Percentiles rank a stretch among this genome's conserved stretches.
Evolutionary conservation across 2,888 invertebrate species (phyloP).

Genomic region (Diogma glabrata): DNA sequence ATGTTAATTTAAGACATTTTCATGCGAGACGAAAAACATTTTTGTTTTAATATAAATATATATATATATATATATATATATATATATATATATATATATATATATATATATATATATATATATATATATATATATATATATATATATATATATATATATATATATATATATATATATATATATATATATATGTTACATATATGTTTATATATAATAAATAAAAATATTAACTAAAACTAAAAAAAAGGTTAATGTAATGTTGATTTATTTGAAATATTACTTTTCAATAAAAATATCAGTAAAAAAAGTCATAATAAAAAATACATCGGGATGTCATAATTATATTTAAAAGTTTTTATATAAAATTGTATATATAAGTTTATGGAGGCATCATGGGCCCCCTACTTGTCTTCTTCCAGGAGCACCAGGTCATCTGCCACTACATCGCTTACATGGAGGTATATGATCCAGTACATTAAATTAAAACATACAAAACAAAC

Average conservation of each 20-base stretch:
- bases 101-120: too few relatives aligned
- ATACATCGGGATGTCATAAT: conserved; percentile 11
- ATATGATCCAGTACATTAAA: conserved; percentile 96
- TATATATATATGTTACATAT: neutral
- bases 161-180: neutral
- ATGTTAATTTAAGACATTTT: too few relatives aligned
- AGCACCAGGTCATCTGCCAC: conserved; percentile 87
- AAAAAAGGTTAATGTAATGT: neutral
- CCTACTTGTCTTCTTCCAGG: conserved; percentile 58
- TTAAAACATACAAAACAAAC: conserved; percentile 98
- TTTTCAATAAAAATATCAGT: neutral
- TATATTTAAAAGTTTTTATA: conserved; percentile 5
- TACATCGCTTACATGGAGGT: conserved; percentile 90
- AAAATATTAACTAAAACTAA: conserved; percentile 5
- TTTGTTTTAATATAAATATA: too few relatives aligned
- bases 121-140: conserved; percentile 3
- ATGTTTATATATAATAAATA: conserved; percentile 1
- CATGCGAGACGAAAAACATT: too few relatives aligned
- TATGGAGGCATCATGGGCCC: conserved; percentile 21
- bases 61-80: too few relatives aligned
- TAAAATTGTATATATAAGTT: conserved; percentile 8
- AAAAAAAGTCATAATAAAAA: conserved; percentile 5
- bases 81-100: too few relatives aligned
- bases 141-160: conserved; percentile 5
- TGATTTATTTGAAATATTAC: neutral